Evolutionary conservation across 2,888 invertebrate genomes (phyloP).

Genomic region (Erebia aethiops): DNA sequence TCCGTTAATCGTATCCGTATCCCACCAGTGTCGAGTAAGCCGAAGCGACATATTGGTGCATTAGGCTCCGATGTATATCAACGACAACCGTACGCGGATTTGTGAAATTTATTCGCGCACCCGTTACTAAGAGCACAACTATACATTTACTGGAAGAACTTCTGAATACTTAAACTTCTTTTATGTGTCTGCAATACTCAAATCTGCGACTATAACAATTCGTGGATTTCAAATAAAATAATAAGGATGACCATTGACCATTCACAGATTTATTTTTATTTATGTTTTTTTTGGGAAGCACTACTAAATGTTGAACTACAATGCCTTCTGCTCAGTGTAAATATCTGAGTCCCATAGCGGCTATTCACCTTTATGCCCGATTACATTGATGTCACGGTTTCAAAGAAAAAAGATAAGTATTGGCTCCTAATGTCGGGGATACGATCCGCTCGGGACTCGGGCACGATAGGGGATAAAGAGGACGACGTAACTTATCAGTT

Average conservation of each 20-base stretch:
- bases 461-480: conserved; percentile 26
- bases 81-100: conserved; percentile 64
- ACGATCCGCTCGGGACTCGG: conserved; percentile 53
- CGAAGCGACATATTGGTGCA: conserved; percentile 69
- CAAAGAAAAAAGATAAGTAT: conserved; percentile 70
- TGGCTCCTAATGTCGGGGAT: conserved; percentile 64
- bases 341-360: conserved; percentile 59
- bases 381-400: conserved; percentile 69
- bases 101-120: conserved; percentile 69
- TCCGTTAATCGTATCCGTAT: conserved; percentile 52
- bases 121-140: conserved; percentile 42
- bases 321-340: no score
- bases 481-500: conserved; percentile 42
- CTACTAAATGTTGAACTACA: background rate
- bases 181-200: background rate
- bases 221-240: background rate
- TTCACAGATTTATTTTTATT: no score
- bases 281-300: background rate
- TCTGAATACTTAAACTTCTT: background rate
- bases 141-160: conserved; percentile 29
- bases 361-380: conserved; percentile 62
- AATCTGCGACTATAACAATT: background rate
- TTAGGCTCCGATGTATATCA: conserved; percentile 68
- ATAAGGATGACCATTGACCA: no score
- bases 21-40: conserved; percentile 57